Evolutionary conservation across 1,140 invertebrate genomes (phyloP), one percentile per base, ranked within the genome.

Genomic region (Sipha flava): DNA sequence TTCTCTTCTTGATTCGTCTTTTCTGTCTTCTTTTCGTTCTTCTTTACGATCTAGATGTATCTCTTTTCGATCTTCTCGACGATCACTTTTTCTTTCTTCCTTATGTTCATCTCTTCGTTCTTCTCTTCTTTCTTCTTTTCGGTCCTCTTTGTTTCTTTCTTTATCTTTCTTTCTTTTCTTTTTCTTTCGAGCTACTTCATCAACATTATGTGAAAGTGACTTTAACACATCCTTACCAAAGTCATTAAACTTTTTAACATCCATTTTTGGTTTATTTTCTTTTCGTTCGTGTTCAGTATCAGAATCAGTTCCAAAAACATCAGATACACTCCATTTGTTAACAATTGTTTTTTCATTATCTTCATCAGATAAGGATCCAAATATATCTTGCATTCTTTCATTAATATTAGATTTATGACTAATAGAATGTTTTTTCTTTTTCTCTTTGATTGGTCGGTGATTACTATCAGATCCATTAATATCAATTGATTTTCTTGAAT

Each of bases 331-430:
- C 82, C 84, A 83, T 77, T 85, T 85, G 16, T 66, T 79, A 26
- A 81, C 26, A n/a, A 49, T 81, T 45, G 57, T 66, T 18, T 80
- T 81, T 21, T 80, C 75, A 49, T 81, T 80, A 45, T 81, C 64
- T 80, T 94, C 91, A 83, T 95, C 94, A 0, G 93, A 94, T 37
- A 95, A 86, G 1, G 93, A 92, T 4, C 93, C 93, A 85, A 95
- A 95, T 79, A 95, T 94, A 82, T 94, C 92, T 85, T 94, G 92
- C 91, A 94, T 93, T 84, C 93, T 90, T 54, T 92, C 91, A 75
- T 91, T 83, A 89, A 90, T 68, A 52, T 82, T 77, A 12, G 80
- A 62, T 34, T 62, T 83, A 64, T 82, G 82, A 47, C 81, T 57
- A 23, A 81, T 77, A 37, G 68, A 82, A 57, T 81, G 82, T 79